Base-by-base conservation (phyloP, 2,113 vertebrate species). In the Bos indicus region DNA sequence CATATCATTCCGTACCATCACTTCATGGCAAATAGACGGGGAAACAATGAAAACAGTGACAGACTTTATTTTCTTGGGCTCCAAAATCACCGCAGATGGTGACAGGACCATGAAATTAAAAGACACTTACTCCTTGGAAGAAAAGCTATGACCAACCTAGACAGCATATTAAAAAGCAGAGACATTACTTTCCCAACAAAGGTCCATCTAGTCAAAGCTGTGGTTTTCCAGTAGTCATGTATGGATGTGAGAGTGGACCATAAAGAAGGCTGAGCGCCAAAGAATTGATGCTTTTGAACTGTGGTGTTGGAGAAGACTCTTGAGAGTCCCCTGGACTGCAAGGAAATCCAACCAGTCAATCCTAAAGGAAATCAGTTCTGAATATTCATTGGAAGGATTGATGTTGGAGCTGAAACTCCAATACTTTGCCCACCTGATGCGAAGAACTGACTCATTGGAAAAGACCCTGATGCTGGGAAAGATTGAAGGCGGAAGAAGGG, bases 401-500 rank as follows among this genome's bases (percentile, higher is more conserved):
- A 71, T 36, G n/a, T 11, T 71, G 64, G 36, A 71, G 64, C 64
- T 71, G 64, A 36, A 67, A 71, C n/a, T 2, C n/a, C 17, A 71
- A 36, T 71, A 11, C 64, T 71, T 12, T 71, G n/a, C 17, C 19
- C 17, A 36, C 64, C n/a, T 71, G 17, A 36, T 36, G 33, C 2
- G 0, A 71, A 71, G 17, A 71, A 12, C 17, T 11, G 17, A 71
- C n/a, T 71, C n/a, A 36, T 1, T 5, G 4, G 64, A 71, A 71
- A 71, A 71, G n/a, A 36, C 19, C 64, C 64, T 71, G n/a, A 71
- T 71, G n/a, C 2, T 71, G 10, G 64, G 33, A 21, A 36, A 36
- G 64, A 36, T 11, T 36, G n/a, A 21, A 36, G 17, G n/a, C 0
- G 0, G 17, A n/a, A 36, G 17, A 71, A 71, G 17, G n/a, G n/a